Evolutionary conservation across 1,140 invertebrate genomes (phyloP), one percentile per base, ranked within the genome.

Genomic region (Drosophila nebulosa): DNA sequence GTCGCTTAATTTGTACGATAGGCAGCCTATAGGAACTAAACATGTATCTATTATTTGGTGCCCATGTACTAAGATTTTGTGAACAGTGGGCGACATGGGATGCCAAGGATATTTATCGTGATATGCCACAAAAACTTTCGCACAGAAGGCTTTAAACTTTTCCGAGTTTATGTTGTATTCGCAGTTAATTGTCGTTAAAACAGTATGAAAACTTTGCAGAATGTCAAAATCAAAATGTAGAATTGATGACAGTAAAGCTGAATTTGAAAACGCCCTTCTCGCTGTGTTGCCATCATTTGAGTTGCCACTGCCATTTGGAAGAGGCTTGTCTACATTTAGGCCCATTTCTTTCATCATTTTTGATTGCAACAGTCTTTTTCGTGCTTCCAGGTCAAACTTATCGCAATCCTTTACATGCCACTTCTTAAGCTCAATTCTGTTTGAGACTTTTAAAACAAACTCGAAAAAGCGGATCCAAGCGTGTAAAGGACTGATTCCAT

Each of bases 171-270:
- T n/a, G n/a, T n/a, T n/a, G n/a, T n/a, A n/a, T n/a, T n/a, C n/a
- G n/a, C n/a, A n/a, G n/a, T n/a, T n/a, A n/a, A n/a, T n/a, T n/a
- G n/a, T n/a, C n/a, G n/a, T n/a, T n/a, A n/a, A 4, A 36, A 36
- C 35, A 35, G 18, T 57, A 57, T 57, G 30, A 57, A 57, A 57
- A 36, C 30, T 57, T 35, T 57, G 27, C 35, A 36, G 21, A 57
- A 57, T 57, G 18, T 57, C 55, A 36, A n/a, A 53, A 53, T 53
- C 51, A 53, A 57, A 57, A 36, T 10, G 7, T 35, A 35, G 9
- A 36, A 57, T 57, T 21, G 55, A 36, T 21, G 32, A 57, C 9
- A 36, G 55, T 57, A 36, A 57, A 36, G 10, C 30, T 57, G 32
- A 16, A 36, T 36, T 57, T 14, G 32, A 57, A 57, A 57, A 57